These are phyloP conservation scores for Athene noctua DNA, from an alignment of 2,113 vertebrate species.

Conservation along the genomic window DNA sequence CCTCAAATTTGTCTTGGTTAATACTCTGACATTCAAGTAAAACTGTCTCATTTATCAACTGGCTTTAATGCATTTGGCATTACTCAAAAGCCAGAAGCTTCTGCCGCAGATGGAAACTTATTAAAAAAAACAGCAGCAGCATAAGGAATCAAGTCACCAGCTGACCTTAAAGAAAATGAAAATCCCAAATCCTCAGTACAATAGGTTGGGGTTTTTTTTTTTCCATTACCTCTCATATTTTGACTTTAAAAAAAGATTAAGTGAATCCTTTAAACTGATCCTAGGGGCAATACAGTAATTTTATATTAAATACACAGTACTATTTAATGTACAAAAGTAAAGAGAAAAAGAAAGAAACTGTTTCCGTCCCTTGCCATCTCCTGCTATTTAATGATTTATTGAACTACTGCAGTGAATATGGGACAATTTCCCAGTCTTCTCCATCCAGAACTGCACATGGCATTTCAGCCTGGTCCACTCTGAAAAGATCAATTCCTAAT, in stretches of 20 bases:
- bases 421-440: background rate
- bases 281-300: slow-evolving; percentile 26
- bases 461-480: background rate
- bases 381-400: slow-evolving; percentile 33
- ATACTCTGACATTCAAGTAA: slow-evolving; percentile 50
- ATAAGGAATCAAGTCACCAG: background rate
- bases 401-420: background rate
- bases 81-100: slow-evolving; percentile 39
- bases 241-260: slow-evolving; percentile 54
- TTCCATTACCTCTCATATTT: slow-evolving; percentile 12
- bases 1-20: slow-evolving; percentile 15
- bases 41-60: slow-evolving; percentile 20
- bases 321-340: slow-evolving; percentile 48
- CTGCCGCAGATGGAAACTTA: slow-evolving; percentile 21
- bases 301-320: slow-evolving; percentile 52
- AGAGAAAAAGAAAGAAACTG: background rate
- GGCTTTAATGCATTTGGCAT: slow-evolving; percentile 11
- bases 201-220: background rate
- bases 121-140: background rate
- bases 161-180: slow-evolving; percentile 63
- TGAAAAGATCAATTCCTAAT: background rate
- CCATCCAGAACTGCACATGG: background rate
- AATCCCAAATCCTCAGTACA: slow-evolving; percentile 45
- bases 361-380: background rate
- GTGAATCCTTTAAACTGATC: slow-evolving; percentile 54